A percentile compares a stretch with the other conserved stretches of the same genome.
Conservation (phyloP, 2,888 invertebrate genomes). For the Noctua fimbriata region DNA sequence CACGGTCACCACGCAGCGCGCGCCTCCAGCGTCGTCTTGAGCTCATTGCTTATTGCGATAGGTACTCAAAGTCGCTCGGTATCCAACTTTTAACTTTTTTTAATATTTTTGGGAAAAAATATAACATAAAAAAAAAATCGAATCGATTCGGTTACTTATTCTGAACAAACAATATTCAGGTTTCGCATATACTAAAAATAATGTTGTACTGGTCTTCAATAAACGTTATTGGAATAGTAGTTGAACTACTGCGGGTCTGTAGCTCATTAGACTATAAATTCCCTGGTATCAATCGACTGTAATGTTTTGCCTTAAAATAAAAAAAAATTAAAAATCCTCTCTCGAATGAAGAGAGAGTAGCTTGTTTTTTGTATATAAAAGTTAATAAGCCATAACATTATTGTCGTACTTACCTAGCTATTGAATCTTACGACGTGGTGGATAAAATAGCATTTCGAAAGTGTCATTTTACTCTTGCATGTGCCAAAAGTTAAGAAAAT, state of each 20-base stretch:
- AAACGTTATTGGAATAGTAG: constrained; percentile 13
- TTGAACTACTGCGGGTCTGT: neutral
- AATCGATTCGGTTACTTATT: too few relatives aligned
- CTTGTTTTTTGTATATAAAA: neutral
- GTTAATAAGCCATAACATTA: neutral
- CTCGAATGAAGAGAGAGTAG: neutral
- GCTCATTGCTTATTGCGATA: too few relatives aligned
- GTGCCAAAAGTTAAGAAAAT: constrained; percentile 11
- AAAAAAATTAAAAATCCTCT: neutral
- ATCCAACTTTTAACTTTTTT: too few relatives aligned
- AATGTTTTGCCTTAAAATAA: neutral
- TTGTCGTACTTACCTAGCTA: neutral
- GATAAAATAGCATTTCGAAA: constrained; percentile 21
- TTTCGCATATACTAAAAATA: too few relatives aligned
- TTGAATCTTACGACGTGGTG: too few relatives aligned
- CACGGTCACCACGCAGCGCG: too few relatives aligned
- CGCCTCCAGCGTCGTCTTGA: too few relatives aligned
- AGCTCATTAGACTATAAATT: neutral
- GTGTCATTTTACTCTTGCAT: neutral
- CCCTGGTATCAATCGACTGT: neutral
- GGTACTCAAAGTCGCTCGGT: too few relatives aligned
- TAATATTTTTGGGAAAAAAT: too few relatives aligned
- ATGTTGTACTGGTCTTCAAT: too few relatives aligned
- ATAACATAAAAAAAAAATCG: too few relatives aligned
- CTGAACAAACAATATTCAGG: too few relatives aligned